These are phyloP conservation scores for Brenthis daphne DNA, from an alignment of 2,888 invertebrate genomes.

Conservation along the genomic window DNA sequence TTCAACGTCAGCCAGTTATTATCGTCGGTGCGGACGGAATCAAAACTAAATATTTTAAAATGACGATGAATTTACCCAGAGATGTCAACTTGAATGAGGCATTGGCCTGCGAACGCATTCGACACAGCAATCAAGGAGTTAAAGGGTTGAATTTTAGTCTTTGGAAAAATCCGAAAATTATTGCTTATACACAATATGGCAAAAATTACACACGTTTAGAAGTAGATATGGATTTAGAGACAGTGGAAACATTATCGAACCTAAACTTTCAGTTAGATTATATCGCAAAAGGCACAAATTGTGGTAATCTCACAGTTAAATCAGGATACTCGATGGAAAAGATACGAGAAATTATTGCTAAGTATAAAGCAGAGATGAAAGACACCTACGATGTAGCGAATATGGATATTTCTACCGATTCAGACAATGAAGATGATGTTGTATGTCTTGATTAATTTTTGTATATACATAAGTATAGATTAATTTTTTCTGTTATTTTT, in stretches of 20 bases:
- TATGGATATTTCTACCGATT: constrained; percentile 66
- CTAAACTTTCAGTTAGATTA: constrained; percentile 60
- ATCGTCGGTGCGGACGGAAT: constrained; percentile 54
- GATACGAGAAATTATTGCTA: constrained; percentile 53
- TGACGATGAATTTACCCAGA: constrained; percentile 49
- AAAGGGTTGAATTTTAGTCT: constrained; percentile 61
- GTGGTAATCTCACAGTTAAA: constrained; percentile 44
- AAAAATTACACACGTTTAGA: constrained; percentile 37
- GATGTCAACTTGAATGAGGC: constrained; percentile 38
- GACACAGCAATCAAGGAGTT: constrained; percentile 60
- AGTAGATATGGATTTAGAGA: constrained; percentile 65
- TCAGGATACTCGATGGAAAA: constrained; percentile 48
- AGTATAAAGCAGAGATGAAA: constrained; percentile 54
- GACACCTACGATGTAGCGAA: constrained; percentile 67
- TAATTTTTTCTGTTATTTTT: background rate
- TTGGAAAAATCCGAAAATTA: constrained; percentile 55
- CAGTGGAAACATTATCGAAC: constrained; percentile 56
- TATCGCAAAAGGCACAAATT: constrained; percentile 42
- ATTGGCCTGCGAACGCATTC: constrained; percentile 52
- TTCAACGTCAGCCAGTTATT: constrained; percentile 52
- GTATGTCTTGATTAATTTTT: constrained; percentile 42
- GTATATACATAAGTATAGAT: background rate
- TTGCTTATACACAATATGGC: constrained; percentile 6
- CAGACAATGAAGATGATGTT: constrained; percentile 55
- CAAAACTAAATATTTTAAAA: constrained; percentile 53